These are phyloP conservation scores for Penaeus japonicus DNA, from an alignment of 1,140 invertebrate genomes.

Conservation along the genomic window DNA sequence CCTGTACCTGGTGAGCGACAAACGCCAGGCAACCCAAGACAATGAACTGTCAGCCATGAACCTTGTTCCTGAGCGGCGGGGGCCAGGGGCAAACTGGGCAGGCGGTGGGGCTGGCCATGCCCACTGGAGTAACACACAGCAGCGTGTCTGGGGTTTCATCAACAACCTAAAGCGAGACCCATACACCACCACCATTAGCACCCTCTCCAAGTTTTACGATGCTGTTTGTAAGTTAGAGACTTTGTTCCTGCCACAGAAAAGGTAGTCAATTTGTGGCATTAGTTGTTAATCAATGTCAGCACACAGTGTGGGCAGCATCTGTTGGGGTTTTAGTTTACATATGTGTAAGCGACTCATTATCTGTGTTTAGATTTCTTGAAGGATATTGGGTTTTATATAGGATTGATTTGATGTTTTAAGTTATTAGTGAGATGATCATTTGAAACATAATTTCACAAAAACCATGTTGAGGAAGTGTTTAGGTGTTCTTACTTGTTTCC, in stretches of 20 bases:
- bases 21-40: slow-evolving; percentile 19
- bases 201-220: slow-evolving; percentile 48
- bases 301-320: too few species aligned
- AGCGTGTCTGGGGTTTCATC: slow-evolving; percentile 45
- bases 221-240: slow-evolving; percentile 40
- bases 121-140: slow-evolving; percentile 25
- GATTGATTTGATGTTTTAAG: too few species aligned
- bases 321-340: too few species aligned
- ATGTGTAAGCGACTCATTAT: too few species aligned
- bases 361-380: too few species aligned
- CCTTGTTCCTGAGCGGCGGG: slow-evolving; percentile 29
- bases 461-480: too few species aligned
- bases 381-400: too few species aligned
- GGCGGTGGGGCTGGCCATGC: not conserved
- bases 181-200: slow-evolving; percentile 26
- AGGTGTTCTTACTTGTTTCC: too few species aligned
- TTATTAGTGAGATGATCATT: too few species aligned
- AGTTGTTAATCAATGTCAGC: not conserved
- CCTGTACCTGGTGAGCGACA: slow-evolving; percentile 38
- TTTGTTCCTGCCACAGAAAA: not conserved
- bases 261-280: not conserved
- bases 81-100: not conserved
- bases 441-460: too few species aligned
- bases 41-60: slow-evolving; percentile 37
- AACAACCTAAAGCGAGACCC: slow-evolving; percentile 44